Evolutionary conservation across 2,888 invertebrate species (phyloP).

Genomic region (Hermaeophaga mercurialis): DNA sequence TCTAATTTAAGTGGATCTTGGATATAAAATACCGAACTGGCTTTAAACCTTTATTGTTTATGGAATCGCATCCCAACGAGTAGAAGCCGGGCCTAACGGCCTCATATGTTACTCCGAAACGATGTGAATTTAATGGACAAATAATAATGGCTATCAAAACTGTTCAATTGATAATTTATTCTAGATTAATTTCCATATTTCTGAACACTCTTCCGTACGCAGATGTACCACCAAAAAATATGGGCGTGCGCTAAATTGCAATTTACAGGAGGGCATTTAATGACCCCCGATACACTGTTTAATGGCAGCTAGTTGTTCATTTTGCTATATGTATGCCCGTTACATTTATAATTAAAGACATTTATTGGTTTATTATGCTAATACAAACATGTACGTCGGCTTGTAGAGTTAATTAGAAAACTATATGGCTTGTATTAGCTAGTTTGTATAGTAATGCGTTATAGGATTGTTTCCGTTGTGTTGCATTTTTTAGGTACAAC

Average conservation of each 20-base stretch:
- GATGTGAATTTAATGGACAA: conserved; percentile 7
- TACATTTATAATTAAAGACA: conserved; percentile 31
- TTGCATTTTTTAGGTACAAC: too few species aligned
- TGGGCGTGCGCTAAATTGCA: conserved; percentile 16
- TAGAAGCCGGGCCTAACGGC: too few species aligned
- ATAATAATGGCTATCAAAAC: conserved; percentile 13
- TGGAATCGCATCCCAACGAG: too few species aligned
- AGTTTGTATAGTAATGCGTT: too few species aligned
- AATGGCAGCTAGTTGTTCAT: conserved; percentile 22
- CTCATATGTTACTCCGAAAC: not conserved
- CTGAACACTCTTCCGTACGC: conserved; percentile 13
- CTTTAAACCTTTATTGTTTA: too few species aligned
- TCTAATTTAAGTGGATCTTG: too few species aligned
- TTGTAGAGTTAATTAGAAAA: conserved; percentile 27
- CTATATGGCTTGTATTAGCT: conserved; percentile 13
- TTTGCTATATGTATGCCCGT: conserved; percentile 14
- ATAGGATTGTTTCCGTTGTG: too few species aligned
- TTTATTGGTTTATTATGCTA: conserved; percentile 32
- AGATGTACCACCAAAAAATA: conserved; percentile 19
- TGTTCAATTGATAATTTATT: conserved; percentile 17
- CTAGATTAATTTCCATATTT: conserved; percentile 22
- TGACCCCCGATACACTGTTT: conserved; percentile 23
- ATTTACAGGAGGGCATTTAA: conserved; percentile 22
- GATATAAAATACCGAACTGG: too few species aligned
- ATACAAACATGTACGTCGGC: conserved; percentile 18